Percentiles rank a stretch among this genome's conserved stretches.
Evolutionary conservation across 2,888 invertebrate genomes (phyloP).

Genomic region (Octonoba sinensis): DNA sequence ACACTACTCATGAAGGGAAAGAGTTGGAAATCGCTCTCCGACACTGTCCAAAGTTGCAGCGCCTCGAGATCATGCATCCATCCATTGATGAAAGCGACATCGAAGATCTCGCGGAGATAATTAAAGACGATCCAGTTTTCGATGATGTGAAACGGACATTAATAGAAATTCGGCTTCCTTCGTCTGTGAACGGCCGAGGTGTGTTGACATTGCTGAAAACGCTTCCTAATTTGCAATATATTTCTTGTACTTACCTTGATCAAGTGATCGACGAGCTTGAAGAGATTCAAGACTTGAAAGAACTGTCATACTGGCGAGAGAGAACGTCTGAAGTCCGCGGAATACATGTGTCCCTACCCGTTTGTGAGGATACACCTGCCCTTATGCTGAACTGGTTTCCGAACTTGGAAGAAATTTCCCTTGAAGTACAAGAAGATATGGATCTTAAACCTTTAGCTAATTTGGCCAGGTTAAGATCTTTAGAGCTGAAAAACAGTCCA

Average conservation of each 20-base stretch:
- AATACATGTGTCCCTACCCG: slow-evolving; percentile 63
- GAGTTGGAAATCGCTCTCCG: slow-evolving; percentile 60
- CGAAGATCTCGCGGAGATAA: slow-evolving; percentile 32
- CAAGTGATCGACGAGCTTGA: slow-evolving; percentile 64
- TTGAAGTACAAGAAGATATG: slow-evolving; percentile 67
- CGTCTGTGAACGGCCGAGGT: slow-evolving; percentile 63
- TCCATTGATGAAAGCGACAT: slow-evolving; percentile 65
- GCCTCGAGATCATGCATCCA: slow-evolving; percentile 66
- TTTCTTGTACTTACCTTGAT: slow-evolving; percentile 66
- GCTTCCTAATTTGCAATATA: slow-evolving; percentile 64
- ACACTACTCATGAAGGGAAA: slow-evolving; percentile 52
- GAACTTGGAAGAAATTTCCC: slow-evolving; percentile 61
- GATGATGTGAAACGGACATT: slow-evolving; percentile 28
- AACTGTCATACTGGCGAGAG: slow-evolving; percentile 39
- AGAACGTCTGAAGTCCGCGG: slow-evolving; percentile 53
- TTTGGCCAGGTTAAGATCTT: slow-evolving; percentile 37
- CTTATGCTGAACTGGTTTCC: slow-evolving; percentile 65
- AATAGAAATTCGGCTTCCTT: slow-evolving; percentile 63
- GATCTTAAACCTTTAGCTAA: slow-evolving; percentile 54
- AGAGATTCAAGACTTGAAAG: slow-evolving; percentile 15
- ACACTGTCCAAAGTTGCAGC: slow-evolving; percentile 61
- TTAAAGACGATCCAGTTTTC: slow-evolving; percentile 13
- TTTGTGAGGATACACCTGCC: slow-evolving; percentile 62
- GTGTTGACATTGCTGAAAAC: slow-evolving; percentile 61
- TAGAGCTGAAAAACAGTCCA: slow-evolving; percentile 66